Conservation (phyloP, 2,888 invertebrate species). For the Cheilosia grossa region DNA sequence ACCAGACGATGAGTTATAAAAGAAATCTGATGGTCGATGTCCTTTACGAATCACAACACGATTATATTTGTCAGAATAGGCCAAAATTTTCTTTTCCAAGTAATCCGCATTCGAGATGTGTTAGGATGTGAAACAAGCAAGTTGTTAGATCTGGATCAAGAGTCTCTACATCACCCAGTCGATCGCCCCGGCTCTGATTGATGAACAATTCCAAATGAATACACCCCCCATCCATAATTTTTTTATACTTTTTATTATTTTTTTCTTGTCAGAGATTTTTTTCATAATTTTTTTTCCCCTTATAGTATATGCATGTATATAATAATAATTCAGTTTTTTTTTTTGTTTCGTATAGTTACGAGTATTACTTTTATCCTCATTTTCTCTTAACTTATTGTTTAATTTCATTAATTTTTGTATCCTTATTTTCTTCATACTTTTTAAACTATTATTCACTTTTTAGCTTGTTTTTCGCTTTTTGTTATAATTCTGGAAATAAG, state of each 20-base stretch:
- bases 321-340: slow-evolving; percentile 44
- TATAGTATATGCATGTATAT: slow-evolving; percentile 43
- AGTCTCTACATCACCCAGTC: too few species aligned
- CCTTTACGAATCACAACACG: too few species aligned
- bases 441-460: slow-evolving; percentile 32
- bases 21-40: too few species aligned
- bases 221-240: neutral
- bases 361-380: slow-evolving; percentile 22
- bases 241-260: slow-evolving; percentile 35
- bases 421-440: slow-evolving; percentile 3
- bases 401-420: slow-evolving; percentile 9
- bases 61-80: too few species aligned
- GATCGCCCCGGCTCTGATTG: too few species aligned
- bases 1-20: too few species aligned
- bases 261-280: slow-evolving; percentile 35
- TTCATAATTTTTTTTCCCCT: slow-evolving; percentile 31
- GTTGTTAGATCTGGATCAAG: too few species aligned
- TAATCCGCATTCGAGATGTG: too few species aligned
- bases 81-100: too few species aligned
- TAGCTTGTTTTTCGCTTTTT: slow-evolving; percentile 9
- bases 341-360: slow-evolving; percentile 44
- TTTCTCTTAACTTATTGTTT: slow-evolving; percentile 28
- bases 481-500: neutral
- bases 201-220: neutral
- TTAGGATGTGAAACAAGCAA: too few species aligned